phyloP scores from a whole-genome alignment of 2,797 vertebrate species.

The Girardinus metallicus region DNA sequence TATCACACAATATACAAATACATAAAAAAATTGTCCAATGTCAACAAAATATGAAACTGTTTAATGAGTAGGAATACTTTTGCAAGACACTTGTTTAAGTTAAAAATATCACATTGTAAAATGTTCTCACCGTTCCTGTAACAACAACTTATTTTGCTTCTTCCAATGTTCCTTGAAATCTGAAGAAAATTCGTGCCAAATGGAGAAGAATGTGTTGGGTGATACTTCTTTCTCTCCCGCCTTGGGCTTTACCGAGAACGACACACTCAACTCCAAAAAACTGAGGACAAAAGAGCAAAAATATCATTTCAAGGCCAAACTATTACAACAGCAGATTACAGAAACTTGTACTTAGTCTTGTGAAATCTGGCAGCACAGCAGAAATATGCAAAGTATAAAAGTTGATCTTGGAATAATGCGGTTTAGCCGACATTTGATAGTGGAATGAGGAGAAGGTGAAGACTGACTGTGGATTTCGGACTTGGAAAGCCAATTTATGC shows the following conservation, averaged over 20 bases:
- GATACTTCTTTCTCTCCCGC: conserved; percentile 94
- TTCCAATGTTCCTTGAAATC: conserved; percentile 99
- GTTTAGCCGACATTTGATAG: conserved; percentile 46
- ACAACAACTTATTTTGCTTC: conserved; percentile 92
- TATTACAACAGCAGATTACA: conserved; percentile 66
- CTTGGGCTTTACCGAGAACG: conserved; percentile 97
- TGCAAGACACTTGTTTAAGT: not conserved
- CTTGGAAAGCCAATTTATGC: conserved; percentile 14
- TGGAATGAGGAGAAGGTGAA: conserved; percentile 11
- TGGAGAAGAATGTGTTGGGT: conserved; percentile 90
- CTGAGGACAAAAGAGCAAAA: conserved; percentile 81
- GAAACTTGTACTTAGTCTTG: conserved; percentile 58
- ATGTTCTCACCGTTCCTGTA: conserved; percentile 88
- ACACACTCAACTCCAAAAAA: conserved; percentile 91
- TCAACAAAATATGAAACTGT: not conserved
- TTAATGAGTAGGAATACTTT: not conserved
- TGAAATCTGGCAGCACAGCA: conserved; percentile 55
- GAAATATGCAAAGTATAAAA: conserved; percentile 65
- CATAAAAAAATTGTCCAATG: not conserved
- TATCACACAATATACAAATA: not conserved
- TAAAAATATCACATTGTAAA: conserved; percentile 19
- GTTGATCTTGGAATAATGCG: conserved; percentile 63
- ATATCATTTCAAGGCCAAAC: conserved; percentile 59
- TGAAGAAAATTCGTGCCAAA: conserved; percentile 98
- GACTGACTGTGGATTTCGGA: conserved; percentile 41